Conservation (phyloP, 2,113 vertebrate species). For the Phalacrocorax carbo region DNA sequence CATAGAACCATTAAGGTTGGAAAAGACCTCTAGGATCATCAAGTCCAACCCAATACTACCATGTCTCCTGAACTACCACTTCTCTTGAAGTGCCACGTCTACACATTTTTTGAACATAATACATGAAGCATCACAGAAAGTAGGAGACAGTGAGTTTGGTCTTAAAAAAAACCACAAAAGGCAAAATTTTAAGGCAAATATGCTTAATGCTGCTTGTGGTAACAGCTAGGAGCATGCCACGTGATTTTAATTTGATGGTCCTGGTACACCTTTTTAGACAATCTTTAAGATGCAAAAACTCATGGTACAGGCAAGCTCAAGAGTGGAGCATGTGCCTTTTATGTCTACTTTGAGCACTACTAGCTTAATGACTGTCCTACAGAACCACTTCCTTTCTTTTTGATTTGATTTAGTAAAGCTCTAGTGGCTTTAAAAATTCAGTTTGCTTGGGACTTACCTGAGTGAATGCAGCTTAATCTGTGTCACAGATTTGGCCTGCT, state of each 20-base stretch:
- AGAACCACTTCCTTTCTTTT: background rate
- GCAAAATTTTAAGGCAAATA: background rate
- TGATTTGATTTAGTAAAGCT: background rate
- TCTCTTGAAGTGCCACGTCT: too few relatives aligned
- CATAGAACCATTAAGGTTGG: too few relatives aligned
- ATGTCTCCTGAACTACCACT: too few relatives aligned
- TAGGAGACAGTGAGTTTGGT: background rate
- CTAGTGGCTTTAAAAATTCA: background rate
- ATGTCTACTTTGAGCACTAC: background rate
- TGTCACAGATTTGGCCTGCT: background rate
- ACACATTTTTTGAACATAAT: background rate
- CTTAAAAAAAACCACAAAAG: background rate
- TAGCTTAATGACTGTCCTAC: background rate
- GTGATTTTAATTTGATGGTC: background rate
- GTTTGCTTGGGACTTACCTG: background rate
- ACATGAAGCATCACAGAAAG: background rate
- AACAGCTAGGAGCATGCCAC: background rate
- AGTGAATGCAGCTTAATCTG: background rate
- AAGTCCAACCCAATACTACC: too few relatives aligned
- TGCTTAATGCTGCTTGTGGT: background rate
- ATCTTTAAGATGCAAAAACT: background rate
- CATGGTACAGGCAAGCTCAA: background rate
- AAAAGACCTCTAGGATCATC: too few relatives aligned
- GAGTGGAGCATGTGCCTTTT: background rate
- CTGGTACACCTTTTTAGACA: background rate